Base-by-base conservation (phyloP, 1,140 invertebrate genomes). In the Tetragnatha versicolor region DNA sequence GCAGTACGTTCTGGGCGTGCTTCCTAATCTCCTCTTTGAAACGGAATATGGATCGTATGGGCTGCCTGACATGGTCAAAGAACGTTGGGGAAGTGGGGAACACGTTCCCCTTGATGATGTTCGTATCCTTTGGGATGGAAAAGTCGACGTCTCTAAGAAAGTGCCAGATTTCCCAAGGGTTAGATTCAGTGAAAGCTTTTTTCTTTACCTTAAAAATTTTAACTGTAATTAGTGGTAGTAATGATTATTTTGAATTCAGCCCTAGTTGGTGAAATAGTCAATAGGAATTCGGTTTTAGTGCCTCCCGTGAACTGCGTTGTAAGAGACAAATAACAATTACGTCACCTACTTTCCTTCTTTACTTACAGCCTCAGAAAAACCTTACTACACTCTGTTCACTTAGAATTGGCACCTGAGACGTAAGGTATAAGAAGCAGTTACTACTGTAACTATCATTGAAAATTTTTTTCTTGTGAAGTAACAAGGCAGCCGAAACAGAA, bases 51-150 rank as follows among this genome's bases (percentile, higher is more conserved):
- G 27, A 9, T 22, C 39, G 35, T 22, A 79, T 60, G 5, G 61
- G 31, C 14, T 79, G 22, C 9, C 25, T 20, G 1, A 60, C 45
- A 22, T 79, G 66, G 22, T 79, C 10, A 33, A 70, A 79, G 14
- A 79, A 79, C 9, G 78, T 79, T 37, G n/a, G 72, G 9, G 78
- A 79, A 7, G 31, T 60, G n/a, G 78, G 78, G 35, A 61, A 65
- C 3, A 29, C 6, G 51, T 58, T 37, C 1, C 77, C 58, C 2
- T n/a, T 31, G 0, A 78, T 39, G 25, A 78, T 58, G 17, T 58
- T 68, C 5, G 35, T 5, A 14, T 3, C 3, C 6, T 22, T 12
- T 20, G 60, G 60, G 2, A 78, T 78, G 53, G 7, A 14, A 27
- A 10, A 31, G 45, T 78, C 76, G 3, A 25, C 25, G 6, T 27